phyloP scores from a whole-genome alignment of 2,888 invertebrate genomes.

The Pristionchus mayeri region DNA sequence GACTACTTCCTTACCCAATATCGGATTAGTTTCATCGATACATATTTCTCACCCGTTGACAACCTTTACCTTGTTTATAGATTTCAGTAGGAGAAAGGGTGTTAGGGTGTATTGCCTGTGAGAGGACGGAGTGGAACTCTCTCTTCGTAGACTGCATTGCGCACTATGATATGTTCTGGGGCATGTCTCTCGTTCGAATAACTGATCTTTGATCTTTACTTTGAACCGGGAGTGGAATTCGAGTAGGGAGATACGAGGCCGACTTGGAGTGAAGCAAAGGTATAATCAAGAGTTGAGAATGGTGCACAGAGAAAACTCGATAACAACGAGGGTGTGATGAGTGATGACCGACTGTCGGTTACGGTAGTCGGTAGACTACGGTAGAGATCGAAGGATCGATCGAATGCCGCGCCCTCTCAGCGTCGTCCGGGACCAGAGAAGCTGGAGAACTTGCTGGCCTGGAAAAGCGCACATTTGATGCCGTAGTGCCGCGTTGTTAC shows the following conservation, averaged over 20 bases:
- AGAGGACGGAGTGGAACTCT: too few relatives aligned
- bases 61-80: too few relatives aligned
- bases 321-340: background rate
- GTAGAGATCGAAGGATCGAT: constrained; percentile 13
- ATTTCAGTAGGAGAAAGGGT: too few relatives aligned
- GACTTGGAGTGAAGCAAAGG: constrained; percentile 3
- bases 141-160: too few relatives aligned
- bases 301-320: background rate
- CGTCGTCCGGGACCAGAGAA: constrained; percentile 69
- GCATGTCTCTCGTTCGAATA: background rate
- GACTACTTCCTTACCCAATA: too few relatives aligned
- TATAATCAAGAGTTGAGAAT: constrained; percentile 41
- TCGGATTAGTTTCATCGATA: too few relatives aligned
- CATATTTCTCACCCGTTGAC: too few relatives aligned
- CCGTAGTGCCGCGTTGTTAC: constrained; percentile 48
- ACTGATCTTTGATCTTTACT: constrained; percentile 43
- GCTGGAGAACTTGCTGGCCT: constrained; percentile 69
- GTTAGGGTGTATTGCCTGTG: too few relatives aligned
- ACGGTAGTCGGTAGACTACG: constrained; percentile 28
- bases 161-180: background rate
- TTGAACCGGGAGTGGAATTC: constrained; percentile 3
- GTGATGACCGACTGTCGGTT: background rate
- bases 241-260: background rate
- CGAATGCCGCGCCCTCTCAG: background rate
- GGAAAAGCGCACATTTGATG: constrained; percentile 30